Evolutionary conservation across 1,140 invertebrate species (phyloP).

Genomic region (Calosoma granatense): DNA sequence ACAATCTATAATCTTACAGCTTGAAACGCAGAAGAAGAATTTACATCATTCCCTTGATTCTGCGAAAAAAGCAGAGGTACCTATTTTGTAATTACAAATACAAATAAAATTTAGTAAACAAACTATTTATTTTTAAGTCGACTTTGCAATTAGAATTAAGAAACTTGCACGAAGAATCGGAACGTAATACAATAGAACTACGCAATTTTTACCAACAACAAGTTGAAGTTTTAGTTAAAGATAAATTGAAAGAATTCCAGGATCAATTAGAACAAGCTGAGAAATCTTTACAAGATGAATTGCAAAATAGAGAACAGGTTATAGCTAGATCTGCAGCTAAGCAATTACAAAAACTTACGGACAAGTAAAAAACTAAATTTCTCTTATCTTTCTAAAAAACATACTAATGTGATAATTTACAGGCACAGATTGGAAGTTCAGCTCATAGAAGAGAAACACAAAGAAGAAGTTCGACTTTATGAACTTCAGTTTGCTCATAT

Average conservation of each 20-base stretch:
- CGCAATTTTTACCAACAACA: conserved; percentile 69
- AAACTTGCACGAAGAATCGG: conserved; percentile 43
- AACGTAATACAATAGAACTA: conserved; percentile 54
- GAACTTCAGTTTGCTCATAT: conserved; percentile 55
- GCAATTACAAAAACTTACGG: conserved; percentile 59
- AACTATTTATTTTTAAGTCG: conserved; percentile 19
- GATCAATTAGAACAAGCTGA: conserved; percentile 58
- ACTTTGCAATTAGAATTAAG: conserved; percentile 41
- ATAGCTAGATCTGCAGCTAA: conserved; percentile 57
- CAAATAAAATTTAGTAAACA: not conserved
- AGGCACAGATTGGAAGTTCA: conserved; percentile 62
- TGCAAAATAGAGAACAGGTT: conserved; percentile 51
- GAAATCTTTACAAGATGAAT: conserved; percentile 48
- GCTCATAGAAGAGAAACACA: conserved; percentile 65
- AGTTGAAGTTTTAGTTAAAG: conserved; percentile 61
- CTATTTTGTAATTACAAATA: conserved; percentile 10
- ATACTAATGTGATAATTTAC: conserved; percentile 24
- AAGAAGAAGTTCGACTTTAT: conserved; percentile 58
- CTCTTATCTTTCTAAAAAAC: conserved; percentile 9
- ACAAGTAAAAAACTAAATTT: conserved; percentile 47
- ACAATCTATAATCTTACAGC: conserved; percentile 34
- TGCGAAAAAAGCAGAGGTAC: conserved; percentile 41
- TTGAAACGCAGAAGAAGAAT: conserved; percentile 40
- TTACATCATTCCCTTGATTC: conserved; percentile 38
- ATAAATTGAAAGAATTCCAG: conserved; percentile 69